Base-by-base conservation (phyloP, 2,888 invertebrate species). In the Noctua pronuba region DNA sequence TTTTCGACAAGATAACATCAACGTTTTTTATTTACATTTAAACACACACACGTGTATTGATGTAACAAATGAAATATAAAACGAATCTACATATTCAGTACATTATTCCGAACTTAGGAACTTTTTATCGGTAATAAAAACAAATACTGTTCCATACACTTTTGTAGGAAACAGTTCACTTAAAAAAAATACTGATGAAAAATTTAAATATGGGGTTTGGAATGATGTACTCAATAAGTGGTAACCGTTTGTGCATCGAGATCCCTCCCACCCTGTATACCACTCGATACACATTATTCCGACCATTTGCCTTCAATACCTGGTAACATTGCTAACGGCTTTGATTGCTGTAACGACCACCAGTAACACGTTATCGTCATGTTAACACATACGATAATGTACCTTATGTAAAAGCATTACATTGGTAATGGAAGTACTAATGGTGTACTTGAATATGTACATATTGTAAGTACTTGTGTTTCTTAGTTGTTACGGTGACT, bases 381-480 rank as follows among this genome's bases (percentile, higher is more conserved):
- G 77, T 84, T 76, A 74, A 78, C 64, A 80, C 44, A 28, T n/a
- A 41, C 52, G 62, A 77, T 77, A 83, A 68, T 85, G 73, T 49
- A 21, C 46, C 65, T 68, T 35, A 24, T 52, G 52, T 64, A 38
- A 44, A 35, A 46, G 35, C 62, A 60, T 65, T 49, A 70, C 28
- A 44, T 46, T 18, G 49, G 49, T 70, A 82, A 84, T 79, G 69
- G 69, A 38, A 67, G 49, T 71, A 35, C 52, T 80, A 83, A 78
- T 78, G 65, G 52, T 24, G 44, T 68, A 58, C 72, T 79, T 62
- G 35, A 49, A 24, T 71, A 71, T 79, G 49, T 83, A 62, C 44
- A 75, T 67, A 49, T 62, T 72, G 35, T 35, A 38, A 7, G 44
- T 67, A 16, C 21, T 28, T 44, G 35, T 44, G 24, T 44, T 52